phyloP scores from a whole-genome alignment of 2,113 vertebrate genomes.

The Sphyrna mokarran region DNA sequence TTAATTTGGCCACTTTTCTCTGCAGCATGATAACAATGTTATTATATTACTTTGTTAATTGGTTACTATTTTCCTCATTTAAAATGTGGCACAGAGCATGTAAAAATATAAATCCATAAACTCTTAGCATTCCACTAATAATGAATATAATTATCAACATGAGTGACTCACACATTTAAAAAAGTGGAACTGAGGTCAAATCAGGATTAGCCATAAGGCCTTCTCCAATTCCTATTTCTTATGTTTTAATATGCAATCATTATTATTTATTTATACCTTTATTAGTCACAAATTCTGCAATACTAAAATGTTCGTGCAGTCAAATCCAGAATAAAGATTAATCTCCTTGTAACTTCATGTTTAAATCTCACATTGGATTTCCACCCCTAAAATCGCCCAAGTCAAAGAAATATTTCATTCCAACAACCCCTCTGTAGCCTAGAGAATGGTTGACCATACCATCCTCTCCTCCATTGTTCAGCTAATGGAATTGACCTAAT shows the following conservation, averaged over 20 bases:
- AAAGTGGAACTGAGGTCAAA: neutral
- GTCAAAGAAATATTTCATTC: neutral
- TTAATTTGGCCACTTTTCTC: neutral
- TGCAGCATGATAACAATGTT: neutral
- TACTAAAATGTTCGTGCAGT: neutral
- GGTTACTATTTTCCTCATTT: neutral
- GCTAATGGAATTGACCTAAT: neutral
- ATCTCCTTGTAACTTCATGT: neutral
- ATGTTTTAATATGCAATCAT: neutral
- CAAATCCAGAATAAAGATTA: neutral
- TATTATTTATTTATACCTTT: neutral
- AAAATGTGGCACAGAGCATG: neutral
- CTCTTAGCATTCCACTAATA: neutral
- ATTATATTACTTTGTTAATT: neutral
- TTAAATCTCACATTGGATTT: neutral
- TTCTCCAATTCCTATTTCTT: neutral
- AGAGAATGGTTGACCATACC: neutral
- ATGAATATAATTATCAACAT: neutral
- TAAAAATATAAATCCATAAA: neutral
- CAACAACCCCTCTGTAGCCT: neutral
- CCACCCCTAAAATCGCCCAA: neutral
- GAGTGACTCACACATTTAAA: neutral
- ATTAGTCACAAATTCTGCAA: neutral
- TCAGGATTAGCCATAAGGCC: neutral
- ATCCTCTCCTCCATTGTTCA: neutral